Evolutionary conservation across 2,888 invertebrate genomes (phyloP), one percentile per base, ranked within the genome.

Genomic region (Oscheius sp.): DNA sequence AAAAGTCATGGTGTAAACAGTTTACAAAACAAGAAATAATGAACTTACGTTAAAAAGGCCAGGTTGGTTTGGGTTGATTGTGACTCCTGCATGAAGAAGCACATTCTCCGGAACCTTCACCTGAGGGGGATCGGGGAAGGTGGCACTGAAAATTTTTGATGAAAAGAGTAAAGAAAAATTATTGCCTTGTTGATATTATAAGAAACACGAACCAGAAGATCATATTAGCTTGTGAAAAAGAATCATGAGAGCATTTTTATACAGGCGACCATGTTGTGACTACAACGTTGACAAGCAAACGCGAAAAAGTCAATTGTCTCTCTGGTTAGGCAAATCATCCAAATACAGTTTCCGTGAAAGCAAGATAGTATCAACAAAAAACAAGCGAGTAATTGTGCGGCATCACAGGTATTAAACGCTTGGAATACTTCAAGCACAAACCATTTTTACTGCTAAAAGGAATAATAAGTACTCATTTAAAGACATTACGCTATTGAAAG

Each of bases 21-120:
- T 21, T 21, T 21, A 21, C 21, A 21, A 21, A 21, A 21, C 21
- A 5, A 2, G 4, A 48, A 48, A 48, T 21, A 29, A 3, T 13
- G 13, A 13, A 42, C 63, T 32, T 48, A 63, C 63, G n/a, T 42
- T 21, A n/a, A 63, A 63, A 4, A 63, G 48, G 11, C 63, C 63
- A 11, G 63, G 63, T 1, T n/a, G 48, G 48, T 63, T 63, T 2
- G 63, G 63, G 21, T 63, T 48, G 47, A 63, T 63, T 13, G 63
- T 63, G 21, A 63, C 63, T 3, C 63, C 63, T 10, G 32, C 13
- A 47, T 50, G n/a, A n/a, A 29, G 42, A 11, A 63, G 63, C 4
- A 63, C 48, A 48, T 47, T 11, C 29, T 4, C 1, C n/a, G 63
- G 63, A 7, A 50, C 63, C 2, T 47, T 48, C n/a, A 63, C 63